Evolutionary conservation across 2,797 vertebrate genomes (phyloP), one percentile per base, ranked within the genome.

Genomic region (Pseudomugil tenellus): DNA sequence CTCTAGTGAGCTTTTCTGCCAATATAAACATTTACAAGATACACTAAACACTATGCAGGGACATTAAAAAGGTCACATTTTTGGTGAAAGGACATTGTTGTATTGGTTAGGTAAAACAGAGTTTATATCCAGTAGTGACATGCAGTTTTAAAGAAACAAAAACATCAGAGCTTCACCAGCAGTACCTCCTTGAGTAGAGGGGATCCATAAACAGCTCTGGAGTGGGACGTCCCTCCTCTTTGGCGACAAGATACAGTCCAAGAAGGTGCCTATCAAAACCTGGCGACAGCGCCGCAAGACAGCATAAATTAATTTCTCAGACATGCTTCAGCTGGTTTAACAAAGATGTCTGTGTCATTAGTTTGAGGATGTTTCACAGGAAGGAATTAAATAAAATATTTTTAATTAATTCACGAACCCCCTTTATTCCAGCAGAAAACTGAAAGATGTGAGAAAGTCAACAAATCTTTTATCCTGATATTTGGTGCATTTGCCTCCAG

Each of bases 201-300:
- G 95, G 94, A 68, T 99, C 98, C 3, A 32, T 79, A 82, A 93
- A 99, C 28, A 99, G 92, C 2, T 97, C 96, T 51, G 96, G 98
- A 70, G 92, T 87, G 28, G 96, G 93, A 66, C 90, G 90, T 35
- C 94, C 96, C 67, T 96, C 93, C 63, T 99, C 96, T 81, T 94
- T 95, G 56, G 97, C 96, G 43, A 94, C 92, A 31, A 98, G 94
- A 46, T 93, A 94, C 41, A 99, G 92, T 55, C 97, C 97, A 49
- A 99, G 83, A 41, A 99, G 95, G 82, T 98, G 96, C 64, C 98
- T 93, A 87, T 99, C 98, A 92, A 98, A 97, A 70, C 98, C 98
- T 99, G 87, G 17, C 12, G 81, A 88, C 19, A 23, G 81, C 66
- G 87, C 34, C 17, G 72, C 3, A 51, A 26, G 11, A 89, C 75